Conservation (phyloP, 1,140 invertebrate species). For the Helicoverpa armigera region DNA sequence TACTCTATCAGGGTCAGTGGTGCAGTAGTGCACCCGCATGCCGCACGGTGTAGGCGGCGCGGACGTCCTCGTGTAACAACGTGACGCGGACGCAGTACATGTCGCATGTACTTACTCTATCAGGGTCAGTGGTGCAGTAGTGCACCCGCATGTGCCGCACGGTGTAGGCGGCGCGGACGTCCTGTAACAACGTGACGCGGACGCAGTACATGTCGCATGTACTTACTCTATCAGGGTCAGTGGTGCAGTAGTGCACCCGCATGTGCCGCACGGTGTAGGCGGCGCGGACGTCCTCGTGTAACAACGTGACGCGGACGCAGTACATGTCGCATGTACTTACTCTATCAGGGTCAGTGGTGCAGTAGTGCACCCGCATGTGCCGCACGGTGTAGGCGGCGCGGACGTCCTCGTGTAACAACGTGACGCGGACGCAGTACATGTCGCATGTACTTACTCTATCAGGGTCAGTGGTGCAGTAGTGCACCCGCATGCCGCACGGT, state of each 20-base stretch:
- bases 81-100: conserved; percentile 97
- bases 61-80: conserved; percentile 95
- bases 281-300: conserved; percentile 97
- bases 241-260: conserved; percentile 56
- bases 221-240: too few relatives aligned
- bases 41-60: conserved; percentile 97
- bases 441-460: too few relatives aligned
- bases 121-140: not conserved
- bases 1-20: not conserved
- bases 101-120: too few relatives aligned
- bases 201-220: too few relatives aligned
- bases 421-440: conserved; percentile 97
- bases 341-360: not conserved
- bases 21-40: conserved; percentile 64
- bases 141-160: conserved; percentile 88
- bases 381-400: conserved; percentile 98
- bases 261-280: conserved; percentile 95
- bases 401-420: conserved; percentile 95
- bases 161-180: conserved; percentile 98
- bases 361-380: conserved; percentile 65
- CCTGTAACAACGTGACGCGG: conserved; percentile 95
- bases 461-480: not conserved
- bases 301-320: conserved; percentile 95
- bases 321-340: too few relatives aligned
- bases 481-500: conserved; percentile 90